These are phyloP conservation scores for Drosophila phalerata DNA, from an alignment of 2,888 invertebrate species.

Conservation along the genomic window DNA sequence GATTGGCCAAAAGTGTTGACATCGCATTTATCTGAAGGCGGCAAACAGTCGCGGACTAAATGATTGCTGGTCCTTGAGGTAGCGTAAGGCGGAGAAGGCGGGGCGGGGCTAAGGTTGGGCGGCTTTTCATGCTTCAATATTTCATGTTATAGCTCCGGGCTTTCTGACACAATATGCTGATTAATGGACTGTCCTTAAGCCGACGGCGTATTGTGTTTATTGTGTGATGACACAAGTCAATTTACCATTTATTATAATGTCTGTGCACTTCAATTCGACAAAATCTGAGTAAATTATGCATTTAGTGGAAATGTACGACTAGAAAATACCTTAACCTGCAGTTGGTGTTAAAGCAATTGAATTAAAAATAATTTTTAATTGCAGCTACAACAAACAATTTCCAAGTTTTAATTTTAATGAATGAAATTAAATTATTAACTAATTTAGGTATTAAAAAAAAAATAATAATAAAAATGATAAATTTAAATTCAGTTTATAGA, in stretches of 20 bases:
- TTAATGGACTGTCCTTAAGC: conserved; percentile 60
- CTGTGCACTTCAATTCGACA: conserved; percentile 10
- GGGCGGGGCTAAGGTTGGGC: conserved; percentile 20
- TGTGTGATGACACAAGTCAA: conserved; percentile 56
- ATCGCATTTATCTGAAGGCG: conserved; percentile 36
- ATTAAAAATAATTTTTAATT: no score
- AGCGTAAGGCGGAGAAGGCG: neutral
- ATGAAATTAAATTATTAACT: no score
- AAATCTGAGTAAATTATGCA: conserved; percentile 1
- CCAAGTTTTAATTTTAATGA: no score
- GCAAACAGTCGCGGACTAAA: conserved; percentile 9
- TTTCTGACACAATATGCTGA: conserved; percentile 49
- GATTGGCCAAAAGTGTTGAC: conserved; percentile 67
- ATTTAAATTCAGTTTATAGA: no score
- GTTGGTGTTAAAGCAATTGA: neutral
- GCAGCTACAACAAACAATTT: no score
- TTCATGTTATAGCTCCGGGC: conserved; percentile 36
- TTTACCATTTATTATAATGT: conserved; percentile 55
- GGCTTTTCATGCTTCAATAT: conserved; percentile 55
- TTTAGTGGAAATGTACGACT: neutral
- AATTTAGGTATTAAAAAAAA: no score
- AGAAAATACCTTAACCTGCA: conserved; percentile 4
- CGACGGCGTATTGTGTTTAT: conserved; percentile 54
- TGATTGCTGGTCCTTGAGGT: conserved; percentile 24
- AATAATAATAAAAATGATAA: no score